phyloP scores from a whole-genome alignment of 2,888 invertebrate species.

The Harmothoe impar region DNA sequence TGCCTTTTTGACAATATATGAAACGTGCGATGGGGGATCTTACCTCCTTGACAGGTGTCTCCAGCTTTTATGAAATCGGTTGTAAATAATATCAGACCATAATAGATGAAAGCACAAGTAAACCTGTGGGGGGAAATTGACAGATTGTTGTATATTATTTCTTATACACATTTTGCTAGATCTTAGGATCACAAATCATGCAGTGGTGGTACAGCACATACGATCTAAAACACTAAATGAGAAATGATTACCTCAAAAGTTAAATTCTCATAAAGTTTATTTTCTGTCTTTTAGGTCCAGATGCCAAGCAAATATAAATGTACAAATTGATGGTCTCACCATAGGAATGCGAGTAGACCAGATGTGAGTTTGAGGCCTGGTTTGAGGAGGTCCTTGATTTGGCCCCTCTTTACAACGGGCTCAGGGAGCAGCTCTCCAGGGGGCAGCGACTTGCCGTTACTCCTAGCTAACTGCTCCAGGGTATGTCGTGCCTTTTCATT shows the following conservation, averaged over 20 bases:
- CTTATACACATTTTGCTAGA: too few species aligned
- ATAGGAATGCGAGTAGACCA: constrained; percentile 44
- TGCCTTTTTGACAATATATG: too few species aligned
- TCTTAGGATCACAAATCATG: too few species aligned
- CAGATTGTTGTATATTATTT: too few species aligned
- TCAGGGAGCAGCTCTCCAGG: constrained; percentile 32
- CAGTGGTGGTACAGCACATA: too few species aligned
- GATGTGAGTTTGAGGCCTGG: constrained; percentile 32
- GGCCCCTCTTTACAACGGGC: neutral
- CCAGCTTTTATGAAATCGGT: constrained; percentile 48
- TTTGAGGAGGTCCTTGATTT: constrained; percentile 48
- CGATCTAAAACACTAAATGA: too few species aligned
- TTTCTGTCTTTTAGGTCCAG: too few species aligned
- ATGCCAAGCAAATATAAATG: neutral
- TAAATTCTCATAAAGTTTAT: too few species aligned
- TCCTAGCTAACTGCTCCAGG: constrained; percentile 14
- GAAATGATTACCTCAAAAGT: too few species aligned
- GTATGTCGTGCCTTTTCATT: neutral
- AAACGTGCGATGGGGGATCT: neutral
- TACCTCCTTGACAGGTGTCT: constrained; percentile 29
- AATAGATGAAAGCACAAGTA: constrained; percentile 31
- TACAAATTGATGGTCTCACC: constrained; percentile 11
- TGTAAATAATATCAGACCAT: constrained; percentile 50
- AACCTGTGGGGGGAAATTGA: too few species aligned
- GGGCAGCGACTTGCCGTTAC: constrained; percentile 39